Evolutionary conservation across 2,113 vertebrate genomes (phyloP).

Genomic region (Nanorana parkeri): DNA sequence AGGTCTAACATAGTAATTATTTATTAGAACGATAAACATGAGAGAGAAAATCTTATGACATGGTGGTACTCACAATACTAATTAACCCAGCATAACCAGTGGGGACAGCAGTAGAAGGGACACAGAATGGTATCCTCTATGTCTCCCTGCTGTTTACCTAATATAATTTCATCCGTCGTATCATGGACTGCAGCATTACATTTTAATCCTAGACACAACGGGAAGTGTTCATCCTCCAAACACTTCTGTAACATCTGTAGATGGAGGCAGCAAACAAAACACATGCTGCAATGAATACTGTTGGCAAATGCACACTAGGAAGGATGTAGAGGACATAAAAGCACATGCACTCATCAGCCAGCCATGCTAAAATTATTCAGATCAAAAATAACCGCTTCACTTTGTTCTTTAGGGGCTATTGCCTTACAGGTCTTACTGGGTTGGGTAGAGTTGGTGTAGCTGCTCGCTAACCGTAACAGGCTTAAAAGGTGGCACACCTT

Average conservation of each 20-base stretch:
- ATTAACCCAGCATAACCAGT: conserved; percentile 1
- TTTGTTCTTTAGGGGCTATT: too few relatives aligned
- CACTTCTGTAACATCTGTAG: background rate
- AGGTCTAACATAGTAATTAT: background rate
- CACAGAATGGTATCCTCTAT: background rate
- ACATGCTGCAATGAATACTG: background rate
- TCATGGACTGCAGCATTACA: background rate
- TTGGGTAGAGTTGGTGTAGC: too few relatives aligned
- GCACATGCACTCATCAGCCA: background rate
- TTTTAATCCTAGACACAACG: background rate
- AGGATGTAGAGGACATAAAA: background rate
- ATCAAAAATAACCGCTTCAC: background rate
- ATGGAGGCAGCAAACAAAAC: background rate
- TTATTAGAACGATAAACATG: conserved; percentile 1
- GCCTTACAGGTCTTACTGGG: too few relatives aligned
- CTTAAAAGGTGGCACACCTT: too few relatives aligned
- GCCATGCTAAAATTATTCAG: background rate
- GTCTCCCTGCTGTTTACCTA: background rate
- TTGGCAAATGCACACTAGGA: background rate
- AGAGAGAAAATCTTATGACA: background rate
- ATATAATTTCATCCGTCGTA: background rate
- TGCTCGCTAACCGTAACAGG: too few relatives aligned
- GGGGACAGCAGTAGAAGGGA: background rate
- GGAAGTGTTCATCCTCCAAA: background rate
- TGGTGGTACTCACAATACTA: background rate